phyloP scores from a whole-genome alignment of 2,888 invertebrate genomes.

The Dermolepida albohirtum region DNA sequence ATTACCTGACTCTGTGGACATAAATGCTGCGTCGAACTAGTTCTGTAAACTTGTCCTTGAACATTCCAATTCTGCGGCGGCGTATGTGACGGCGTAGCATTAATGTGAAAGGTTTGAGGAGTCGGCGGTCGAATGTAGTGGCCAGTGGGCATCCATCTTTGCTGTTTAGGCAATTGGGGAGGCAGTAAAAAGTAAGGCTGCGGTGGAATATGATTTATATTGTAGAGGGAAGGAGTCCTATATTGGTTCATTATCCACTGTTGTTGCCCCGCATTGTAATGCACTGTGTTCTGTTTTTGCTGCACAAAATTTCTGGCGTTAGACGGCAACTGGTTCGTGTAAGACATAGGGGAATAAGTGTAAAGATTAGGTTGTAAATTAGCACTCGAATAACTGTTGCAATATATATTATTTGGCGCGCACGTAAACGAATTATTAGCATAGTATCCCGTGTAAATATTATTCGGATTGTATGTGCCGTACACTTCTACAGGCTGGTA shows the following conservation, averaged over 20 bases:
- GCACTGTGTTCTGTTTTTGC: slow-evolving; percentile 41
- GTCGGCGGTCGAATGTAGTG: slow-evolving; percentile 45
- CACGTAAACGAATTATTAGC: slow-evolving; percentile 31
- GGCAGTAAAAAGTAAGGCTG: slow-evolving; percentile 45
- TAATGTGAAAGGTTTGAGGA: slow-evolving; percentile 39
- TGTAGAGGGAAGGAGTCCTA: slow-evolving; percentile 41
- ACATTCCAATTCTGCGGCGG: slow-evolving; percentile 40
- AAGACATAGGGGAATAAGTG: slow-evolving; percentile 31
- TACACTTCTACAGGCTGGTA: slow-evolving; percentile 40
- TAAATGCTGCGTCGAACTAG: slow-evolving; percentile 46
- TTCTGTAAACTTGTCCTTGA: slow-evolving; percentile 44
- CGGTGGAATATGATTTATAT: slow-evolving; percentile 40
- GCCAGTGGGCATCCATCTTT: slow-evolving; percentile 46
- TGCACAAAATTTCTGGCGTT: slow-evolving; percentile 39
- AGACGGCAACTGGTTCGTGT: slow-evolving; percentile 23
- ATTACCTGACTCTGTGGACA: slow-evolving; percentile 32
- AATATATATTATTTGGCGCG: slow-evolving; percentile 36
- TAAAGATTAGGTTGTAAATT: slow-evolving; percentile 33
- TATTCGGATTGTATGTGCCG: slow-evolving; percentile 34
- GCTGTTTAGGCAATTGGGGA: slow-evolving; percentile 46
- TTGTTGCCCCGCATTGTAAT: slow-evolving; percentile 40
- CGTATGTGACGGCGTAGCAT: slow-evolving; percentile 36
- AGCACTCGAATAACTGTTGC: slow-evolving; percentile 34
- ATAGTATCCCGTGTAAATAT: slow-evolving; percentile 37
- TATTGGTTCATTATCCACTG: slow-evolving; percentile 46